Percentiles rank a stretch among this genome's conserved stretches.
phyloP scores from a whole-genome alignment of 2,888 invertebrate genomes.

The Aphrophora alni region DNA sequence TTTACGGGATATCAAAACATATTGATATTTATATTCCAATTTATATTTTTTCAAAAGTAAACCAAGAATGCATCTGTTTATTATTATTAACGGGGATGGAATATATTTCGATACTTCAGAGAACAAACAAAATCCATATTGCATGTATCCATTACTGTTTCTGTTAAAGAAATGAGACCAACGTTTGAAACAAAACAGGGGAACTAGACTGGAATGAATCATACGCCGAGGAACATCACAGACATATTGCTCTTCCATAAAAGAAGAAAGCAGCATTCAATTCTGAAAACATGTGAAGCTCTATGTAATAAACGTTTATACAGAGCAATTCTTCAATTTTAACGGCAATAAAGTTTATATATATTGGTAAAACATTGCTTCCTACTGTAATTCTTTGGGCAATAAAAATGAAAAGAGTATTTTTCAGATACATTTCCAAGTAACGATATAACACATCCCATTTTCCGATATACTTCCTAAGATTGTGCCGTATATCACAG shows the following conservation, averaged over 20 bases:
- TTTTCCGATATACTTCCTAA: not conserved
- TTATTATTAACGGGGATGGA: too few species aligned
- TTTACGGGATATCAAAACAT: too few species aligned
- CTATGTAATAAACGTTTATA: not conserved
- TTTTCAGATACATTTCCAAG: not conserved
- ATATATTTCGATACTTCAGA: too few species aligned
- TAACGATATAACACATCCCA: not conserved
- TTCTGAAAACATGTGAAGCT: not conserved
- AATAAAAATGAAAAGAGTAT: not conserved
- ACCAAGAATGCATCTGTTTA: too few species aligned
- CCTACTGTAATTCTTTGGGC: not conserved
- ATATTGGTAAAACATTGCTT: slow-evolving; percentile 3
- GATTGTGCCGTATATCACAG: not conserved
- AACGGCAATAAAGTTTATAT: slow-evolving; percentile 1
- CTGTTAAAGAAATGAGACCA: not conserved
- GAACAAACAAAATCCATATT: not conserved
- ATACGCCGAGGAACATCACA: not conserved
- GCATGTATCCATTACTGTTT: not conserved
- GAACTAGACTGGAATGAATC: slow-evolving; percentile 3
- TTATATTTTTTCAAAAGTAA: too few species aligned
- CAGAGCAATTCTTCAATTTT: not conserved
- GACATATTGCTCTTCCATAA: not conserved
- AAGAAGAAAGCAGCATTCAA: not conserved
- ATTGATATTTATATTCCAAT: too few species aligned
- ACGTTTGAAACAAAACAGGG: not conserved